Percentiles rank a stretch among this genome's conserved stretches.
Conservation (phyloP, 2,113 vertebrate genomes). For the Regulus satrapa region DNA sequence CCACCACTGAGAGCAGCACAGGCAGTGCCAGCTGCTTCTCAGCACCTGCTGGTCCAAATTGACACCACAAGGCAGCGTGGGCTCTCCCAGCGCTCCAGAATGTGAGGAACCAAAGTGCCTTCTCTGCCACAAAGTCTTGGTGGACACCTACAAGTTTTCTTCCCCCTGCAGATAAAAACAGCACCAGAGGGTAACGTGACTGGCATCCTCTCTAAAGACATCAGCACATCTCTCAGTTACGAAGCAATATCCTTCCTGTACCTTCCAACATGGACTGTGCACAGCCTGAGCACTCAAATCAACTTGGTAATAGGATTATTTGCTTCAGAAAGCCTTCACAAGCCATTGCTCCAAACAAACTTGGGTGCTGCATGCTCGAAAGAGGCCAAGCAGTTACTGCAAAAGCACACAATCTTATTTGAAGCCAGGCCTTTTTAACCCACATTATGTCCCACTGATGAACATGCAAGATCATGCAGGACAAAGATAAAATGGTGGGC, state of each 20-base stretch:
- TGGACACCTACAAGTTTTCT: background rate
- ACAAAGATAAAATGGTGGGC: background rate
- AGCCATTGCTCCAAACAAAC: background rate
- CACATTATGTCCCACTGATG: background rate
- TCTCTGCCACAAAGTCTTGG: too few species aligned
- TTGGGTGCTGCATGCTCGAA: background rate
- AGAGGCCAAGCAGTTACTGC: background rate
- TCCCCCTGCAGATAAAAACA: background rate
- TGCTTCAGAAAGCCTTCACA: background rate
- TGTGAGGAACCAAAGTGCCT: background rate
- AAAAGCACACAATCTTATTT: background rate
- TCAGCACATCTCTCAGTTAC: background rate
- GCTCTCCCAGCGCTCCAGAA: background rate
- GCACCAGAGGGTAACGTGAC: background rate
- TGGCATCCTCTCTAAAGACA: background rate
- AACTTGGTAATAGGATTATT: background rate
- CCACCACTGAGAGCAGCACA: rapidly evolving
- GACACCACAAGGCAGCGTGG: rapidly evolving
- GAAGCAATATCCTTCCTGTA: background rate
- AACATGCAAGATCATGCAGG: background rate
- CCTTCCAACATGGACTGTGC: background rate
- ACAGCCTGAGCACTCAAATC: rapidly evolving
- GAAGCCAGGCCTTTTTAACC: background rate
- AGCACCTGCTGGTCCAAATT: background rate
- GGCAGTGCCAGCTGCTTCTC: background rate